phyloP scores from a whole-genome alignment of 2,888 invertebrate genomes.

The Eilema depressum region DNA sequence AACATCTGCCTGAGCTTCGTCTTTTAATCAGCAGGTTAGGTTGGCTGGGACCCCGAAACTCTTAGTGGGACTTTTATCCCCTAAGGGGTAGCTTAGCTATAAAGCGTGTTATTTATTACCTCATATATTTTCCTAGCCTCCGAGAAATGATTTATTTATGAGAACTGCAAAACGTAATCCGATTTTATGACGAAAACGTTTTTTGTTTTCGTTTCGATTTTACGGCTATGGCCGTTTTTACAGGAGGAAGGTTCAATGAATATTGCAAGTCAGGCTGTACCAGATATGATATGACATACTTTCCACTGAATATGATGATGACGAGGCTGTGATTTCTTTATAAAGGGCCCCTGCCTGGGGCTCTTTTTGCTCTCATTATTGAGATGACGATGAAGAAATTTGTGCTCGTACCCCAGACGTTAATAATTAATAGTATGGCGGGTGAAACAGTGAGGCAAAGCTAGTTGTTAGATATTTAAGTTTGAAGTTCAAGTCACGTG shows the following conservation, averaged over 20 bases:
- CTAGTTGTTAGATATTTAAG: not conserved
- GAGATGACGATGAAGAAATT: not conserved
- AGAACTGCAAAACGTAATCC: slow-evolving; percentile 19
- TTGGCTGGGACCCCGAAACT: too few species aligned
- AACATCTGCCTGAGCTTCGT: too few species aligned
- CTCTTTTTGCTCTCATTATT: slow-evolving; percentile 3
- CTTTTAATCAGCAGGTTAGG: too few species aligned
- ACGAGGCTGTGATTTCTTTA: not conserved
- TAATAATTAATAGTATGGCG: too few species aligned
- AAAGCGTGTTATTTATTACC: not conserved
- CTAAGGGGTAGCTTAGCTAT: too few species aligned
- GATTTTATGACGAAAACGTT: not conserved
- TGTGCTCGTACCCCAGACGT: not conserved
- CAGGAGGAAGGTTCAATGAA: not conserved
- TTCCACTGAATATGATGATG: not conserved
- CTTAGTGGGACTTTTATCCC: too few species aligned
- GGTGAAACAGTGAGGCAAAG: too few species aligned
- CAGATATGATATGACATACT: slow-evolving; percentile 9
- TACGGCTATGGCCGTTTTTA: not conserved
- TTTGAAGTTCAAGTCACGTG: not conserved
- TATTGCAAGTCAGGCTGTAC: slow-evolving; percentile 2
- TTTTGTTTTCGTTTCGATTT: not conserved
- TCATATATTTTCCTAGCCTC: not conserved
- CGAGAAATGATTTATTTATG: not conserved
- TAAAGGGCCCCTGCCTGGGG: not conserved